These are phyloP conservation scores for Turritopsis rubra DNA, from an alignment of 30 jellyfish, hydroid and myxozoan species.

Conservation along the genomic window DNA sequence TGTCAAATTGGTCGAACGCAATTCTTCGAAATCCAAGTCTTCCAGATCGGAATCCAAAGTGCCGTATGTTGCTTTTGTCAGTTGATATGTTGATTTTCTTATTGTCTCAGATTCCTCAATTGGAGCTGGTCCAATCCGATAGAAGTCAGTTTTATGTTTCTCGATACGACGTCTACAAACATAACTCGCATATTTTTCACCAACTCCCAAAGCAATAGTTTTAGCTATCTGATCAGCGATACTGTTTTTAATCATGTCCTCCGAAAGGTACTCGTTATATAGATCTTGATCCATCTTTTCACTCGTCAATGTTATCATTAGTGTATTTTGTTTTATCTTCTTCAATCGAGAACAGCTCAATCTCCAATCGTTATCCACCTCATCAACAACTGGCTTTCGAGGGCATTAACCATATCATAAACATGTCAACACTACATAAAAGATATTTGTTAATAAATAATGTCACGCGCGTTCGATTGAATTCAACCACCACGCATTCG, in stretches of 20 bases:
- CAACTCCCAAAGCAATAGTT: conserved; percentile 50
- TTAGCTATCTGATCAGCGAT: conserved; percentile 19
- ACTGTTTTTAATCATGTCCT: not conserved
- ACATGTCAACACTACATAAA: not conserved
- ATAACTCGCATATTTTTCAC: conserved; percentile 65
- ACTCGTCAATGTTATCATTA: not conserved
- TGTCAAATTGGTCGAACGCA: conserved; percentile 34
- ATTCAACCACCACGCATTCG: not conserved
- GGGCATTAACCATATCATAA: not conserved
- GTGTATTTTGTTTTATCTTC: not conserved
- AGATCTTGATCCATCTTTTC: not conserved
- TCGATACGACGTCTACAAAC: conserved; percentile 75
- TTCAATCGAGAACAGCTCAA: too few species aligned
- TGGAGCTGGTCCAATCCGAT: conserved; percentile 99
- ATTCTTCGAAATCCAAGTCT: conserved; percentile 90
- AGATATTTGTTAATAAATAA: not conserved
- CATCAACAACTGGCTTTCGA: not conserved
- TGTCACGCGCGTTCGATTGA: not conserved
- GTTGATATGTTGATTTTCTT: conserved; percentile 49
- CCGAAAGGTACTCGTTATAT: not conserved
- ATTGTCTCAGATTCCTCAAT: conserved; percentile 85
- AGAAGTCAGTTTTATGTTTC: conserved; percentile 40
- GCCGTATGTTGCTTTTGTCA: conserved; percentile 75
- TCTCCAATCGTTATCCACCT: not conserved
- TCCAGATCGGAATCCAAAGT: conserved; percentile 93